Evolutionary conservation across 2,888 invertebrate genomes (phyloP), one percentile per base, ranked within the genome.

Genomic region (Cheilosia urbana): DNA sequence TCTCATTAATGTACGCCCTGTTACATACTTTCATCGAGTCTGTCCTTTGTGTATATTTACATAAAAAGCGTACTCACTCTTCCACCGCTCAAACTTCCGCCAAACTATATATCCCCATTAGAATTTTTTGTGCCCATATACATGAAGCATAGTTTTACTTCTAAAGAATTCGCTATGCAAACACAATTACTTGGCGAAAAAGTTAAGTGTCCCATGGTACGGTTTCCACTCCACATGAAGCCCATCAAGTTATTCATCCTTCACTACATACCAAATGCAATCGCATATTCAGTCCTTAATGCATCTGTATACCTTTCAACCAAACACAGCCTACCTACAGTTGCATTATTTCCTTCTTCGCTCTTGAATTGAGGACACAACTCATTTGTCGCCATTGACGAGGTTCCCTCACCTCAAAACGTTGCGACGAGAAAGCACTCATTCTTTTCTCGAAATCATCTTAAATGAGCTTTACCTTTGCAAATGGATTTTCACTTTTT

Each of bases 371-470:
- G 79, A 79, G 79, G 75, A 75, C 75, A 84, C 66, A 73, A 84
- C 47, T 69, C 84, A 75, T 79, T 79, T 80, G 75, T 84, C 80
- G 75, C 79, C 75, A 76, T 84, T 84, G 75, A 84, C 79, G 79
- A 57, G 79, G 83, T 83, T 83, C 83, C 73, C 78, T 83, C 68
- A 83, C 79, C 83, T 79, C 68, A 68, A 30, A 49, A 40, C 57
- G 71, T 30, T 68, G 66, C 19, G 47, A 62, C 19, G 27, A 30
- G 15, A 55, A 68, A 60, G 55, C 37, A 68, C 47, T 75, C 60
- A 60, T 58, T 66, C 63, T 51, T 11, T 30, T 58, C 34, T 55
- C 65, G 63, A 78, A 53, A 69, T 51, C 75, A 63, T 53, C 53
- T 69, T n/a, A 71, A 71, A 69, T 63, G 45, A 69, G 79, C 83